Conservation (phyloP, 2,113 vertebrate genomes). For the Lepidothrix coronata region DNA sequence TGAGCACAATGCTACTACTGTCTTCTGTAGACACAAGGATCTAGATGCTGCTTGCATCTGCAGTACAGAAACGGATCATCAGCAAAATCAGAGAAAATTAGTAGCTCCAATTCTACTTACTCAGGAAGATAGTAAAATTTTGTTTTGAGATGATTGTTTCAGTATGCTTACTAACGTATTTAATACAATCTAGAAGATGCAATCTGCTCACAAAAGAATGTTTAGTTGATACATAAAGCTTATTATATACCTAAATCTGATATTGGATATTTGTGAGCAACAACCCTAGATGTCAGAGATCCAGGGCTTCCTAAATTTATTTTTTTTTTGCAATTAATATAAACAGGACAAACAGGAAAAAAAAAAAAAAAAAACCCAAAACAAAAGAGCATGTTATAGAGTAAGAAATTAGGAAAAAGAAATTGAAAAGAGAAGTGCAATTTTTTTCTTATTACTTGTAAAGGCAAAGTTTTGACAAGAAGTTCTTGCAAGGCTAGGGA, state of each 20-base stretch:
- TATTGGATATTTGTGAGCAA: neutral
- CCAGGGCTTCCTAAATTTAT: neutral
- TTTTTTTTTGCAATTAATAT: neutral
- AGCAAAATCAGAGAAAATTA: neutral
- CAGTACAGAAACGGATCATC: neutral
- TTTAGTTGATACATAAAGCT: neutral
- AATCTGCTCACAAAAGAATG: neutral
- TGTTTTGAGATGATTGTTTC: neutral
- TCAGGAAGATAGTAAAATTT: fast-evolving
- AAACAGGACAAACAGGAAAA: neutral
- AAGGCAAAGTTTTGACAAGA: neutral
- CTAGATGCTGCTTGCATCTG: neutral
- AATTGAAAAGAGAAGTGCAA: neutral
- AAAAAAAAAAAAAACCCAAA: neutral
- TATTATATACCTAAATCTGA: neutral
- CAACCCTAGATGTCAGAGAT: neutral
- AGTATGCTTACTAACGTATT: neutral
- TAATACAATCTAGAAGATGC: neutral
- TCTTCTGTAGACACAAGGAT: neutral
- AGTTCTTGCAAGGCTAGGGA: fast-evolving
- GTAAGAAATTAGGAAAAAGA: neutral
- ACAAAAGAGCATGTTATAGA: neutral
- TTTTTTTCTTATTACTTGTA: neutral
- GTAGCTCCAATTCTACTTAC: neutral
- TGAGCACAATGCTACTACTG: neutral